phyloP scores from a whole-genome alignment of 1,140 invertebrate species.

The Drosophila pachea region DNA sequence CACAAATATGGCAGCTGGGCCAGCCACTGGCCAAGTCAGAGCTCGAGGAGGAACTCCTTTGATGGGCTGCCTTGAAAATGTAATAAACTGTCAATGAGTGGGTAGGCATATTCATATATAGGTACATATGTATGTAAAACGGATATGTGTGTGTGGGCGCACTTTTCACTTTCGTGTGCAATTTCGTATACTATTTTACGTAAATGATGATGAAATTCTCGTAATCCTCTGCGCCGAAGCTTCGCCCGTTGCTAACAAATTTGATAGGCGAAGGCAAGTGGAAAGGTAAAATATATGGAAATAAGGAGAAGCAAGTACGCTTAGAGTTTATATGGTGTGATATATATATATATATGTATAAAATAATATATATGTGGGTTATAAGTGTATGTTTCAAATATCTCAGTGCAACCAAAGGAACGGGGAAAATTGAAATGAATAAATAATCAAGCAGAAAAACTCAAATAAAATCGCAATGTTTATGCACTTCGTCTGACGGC shows the following conservation, averaged over 20 bases:
- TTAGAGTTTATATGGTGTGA: background rate
- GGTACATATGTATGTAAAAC: conserved; percentile 7
- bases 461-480: conserved; percentile 65
- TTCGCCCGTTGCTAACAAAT: conserved; percentile 17
- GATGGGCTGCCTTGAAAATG: conserved; percentile 67
- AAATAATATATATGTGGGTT: background rate
- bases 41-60: conserved; percentile 38
- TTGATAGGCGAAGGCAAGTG: background rate
- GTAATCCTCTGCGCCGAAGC: conserved; percentile 51
- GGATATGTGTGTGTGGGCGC: conserved; percentile 2
- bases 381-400: conserved; percentile 27
- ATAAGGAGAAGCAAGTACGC: too few relatives aligned
- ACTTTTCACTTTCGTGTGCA: conserved; percentile 57
- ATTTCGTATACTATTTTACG: conserved; percentile 59
- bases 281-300: background rate
- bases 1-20: too few relatives aligned
- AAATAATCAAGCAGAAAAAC: conserved; percentile 10
- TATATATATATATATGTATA: background rate
- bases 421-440: conserved; percentile 29
- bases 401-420: conserved; percentile 33
- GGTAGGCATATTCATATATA: conserved; percentile 4
- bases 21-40: background rate
- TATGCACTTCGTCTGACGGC: conserved; percentile 42
- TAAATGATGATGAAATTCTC: conserved; percentile 70
- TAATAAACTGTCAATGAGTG: conserved; percentile 55